Base-by-base conservation (phyloP, 1,140 invertebrate species). In the Ceratoteleas bidentatus region DNA sequence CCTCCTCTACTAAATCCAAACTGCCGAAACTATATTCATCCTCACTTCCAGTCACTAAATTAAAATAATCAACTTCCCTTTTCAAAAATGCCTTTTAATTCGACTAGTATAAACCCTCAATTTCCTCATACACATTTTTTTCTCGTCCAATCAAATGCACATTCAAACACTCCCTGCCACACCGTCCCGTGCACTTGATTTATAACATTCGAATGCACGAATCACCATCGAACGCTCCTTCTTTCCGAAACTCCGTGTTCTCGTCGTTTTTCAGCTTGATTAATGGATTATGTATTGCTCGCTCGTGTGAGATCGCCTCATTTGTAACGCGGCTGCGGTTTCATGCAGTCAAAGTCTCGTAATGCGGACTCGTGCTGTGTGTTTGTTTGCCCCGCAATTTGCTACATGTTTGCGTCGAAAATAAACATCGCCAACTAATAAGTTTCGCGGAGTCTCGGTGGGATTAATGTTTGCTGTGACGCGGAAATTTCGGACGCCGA, bases 251-350 rank as follows among this genome's bases (percentile, higher is more conserved):
- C 15, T 57, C 57, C 13, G 43, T 14, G 34, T 54, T 65, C 14
- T 13, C n/a, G 9, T 61, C 50, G 38, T 61, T 73, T 47, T 47
- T 36, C 50, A 54, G 7, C 3, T 49, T 74, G 73, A 76, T 68
- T 76, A 68, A 66, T 68, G 73, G 73, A 76, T 76, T 76, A 61
- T 61, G 53, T 61, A 60, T 38, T 66, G 56, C 36, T 54, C 47
- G 57, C 36, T 53, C 52, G 62, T 61, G 53, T 45, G 60, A 56
- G 53, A 57, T 56, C 58, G 14, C 10, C 69, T 60, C 58, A 73
- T 73, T 73, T 62, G 69, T 73, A 72, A 72, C 36, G 68, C 38
- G 57, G 57, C 53, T 53, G 56, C 49, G 57, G 56, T 72, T 61
- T 61, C 49, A 61, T 72, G 33, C 47, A 72, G 47, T 54, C 38